phyloP scores from a whole-genome alignment of 2,113 vertebrate species.

The Bombycilla garrulus region DNA sequence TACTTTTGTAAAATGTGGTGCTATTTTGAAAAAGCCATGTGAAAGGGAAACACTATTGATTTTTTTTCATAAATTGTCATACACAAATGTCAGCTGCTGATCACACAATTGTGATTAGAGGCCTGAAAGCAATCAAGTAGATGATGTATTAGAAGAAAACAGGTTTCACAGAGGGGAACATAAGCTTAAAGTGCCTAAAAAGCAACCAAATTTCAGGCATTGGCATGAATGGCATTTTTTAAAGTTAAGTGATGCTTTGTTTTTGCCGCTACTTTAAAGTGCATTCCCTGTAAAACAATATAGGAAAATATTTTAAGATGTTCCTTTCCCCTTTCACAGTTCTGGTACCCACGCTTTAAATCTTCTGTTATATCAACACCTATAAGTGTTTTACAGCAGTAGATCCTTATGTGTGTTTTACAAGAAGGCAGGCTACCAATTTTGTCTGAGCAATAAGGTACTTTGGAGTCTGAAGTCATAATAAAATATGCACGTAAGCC shows the following conservation, averaged over 20 bases:
- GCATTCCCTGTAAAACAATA: background rate
- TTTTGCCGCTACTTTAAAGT: background rate
- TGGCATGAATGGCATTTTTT: background rate
- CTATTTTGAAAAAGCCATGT: background rate
- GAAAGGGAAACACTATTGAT: background rate
- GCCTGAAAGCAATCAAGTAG: background rate
- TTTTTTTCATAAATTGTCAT: background rate
- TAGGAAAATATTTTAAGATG: background rate
- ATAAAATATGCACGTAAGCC: conserved; percentile 40
- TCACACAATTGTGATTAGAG: background rate
- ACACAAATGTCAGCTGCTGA: background rate
- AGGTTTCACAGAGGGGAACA: background rate
- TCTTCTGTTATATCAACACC: background rate
- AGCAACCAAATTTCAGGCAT: background rate
- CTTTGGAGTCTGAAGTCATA: conserved; percentile 59
- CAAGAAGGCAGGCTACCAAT: conserved; percentile 40
- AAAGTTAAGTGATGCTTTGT: background rate
- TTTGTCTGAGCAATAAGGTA: conserved; percentile 63
- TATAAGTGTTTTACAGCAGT: background rate
- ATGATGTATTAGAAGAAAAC: background rate
- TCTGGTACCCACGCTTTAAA: background rate
- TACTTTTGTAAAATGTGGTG: background rate
- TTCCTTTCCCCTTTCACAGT: background rate
- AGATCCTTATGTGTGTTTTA: conserved; percentile 16
- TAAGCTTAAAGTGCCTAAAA: background rate